Evolutionary conservation across 2,888 invertebrate species (phyloP).

Genomic region (Andricus curvator): DNA sequence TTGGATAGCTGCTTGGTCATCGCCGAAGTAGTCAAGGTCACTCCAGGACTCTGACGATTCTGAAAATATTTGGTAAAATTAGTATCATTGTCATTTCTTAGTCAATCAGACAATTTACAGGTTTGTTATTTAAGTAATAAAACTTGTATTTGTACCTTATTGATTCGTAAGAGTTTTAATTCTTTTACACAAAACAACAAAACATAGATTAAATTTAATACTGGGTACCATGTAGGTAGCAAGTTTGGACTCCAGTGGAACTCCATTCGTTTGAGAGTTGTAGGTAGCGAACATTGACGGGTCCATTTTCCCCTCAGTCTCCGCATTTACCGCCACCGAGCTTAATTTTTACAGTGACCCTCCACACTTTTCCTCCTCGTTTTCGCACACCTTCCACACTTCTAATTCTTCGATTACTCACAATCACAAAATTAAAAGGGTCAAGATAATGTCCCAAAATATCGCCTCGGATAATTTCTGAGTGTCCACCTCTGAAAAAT

Average conservation of each 20-base stretch:
- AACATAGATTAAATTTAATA: slow-evolving; percentile 39
- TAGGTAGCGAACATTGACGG: slow-evolving; percentile 85
- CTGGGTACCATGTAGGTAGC: slow-evolving; percentile 88
- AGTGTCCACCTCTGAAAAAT: background rate
- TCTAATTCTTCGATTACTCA: slow-evolving; percentile 4
- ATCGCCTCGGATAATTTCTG: background rate
- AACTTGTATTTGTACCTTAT: slow-evolving; percentile 46
- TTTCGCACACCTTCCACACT: slow-evolving; percentile 47
- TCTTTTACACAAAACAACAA: slow-evolving; percentile 14
- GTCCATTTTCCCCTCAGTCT: slow-evolving; percentile 82
- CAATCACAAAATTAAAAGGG: background rate
- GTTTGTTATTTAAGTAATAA: slow-evolving; percentile 44
- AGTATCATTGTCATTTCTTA: background rate
- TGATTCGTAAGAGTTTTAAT: slow-evolving; percentile 39
- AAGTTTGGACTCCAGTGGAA: slow-evolving; percentile 91
- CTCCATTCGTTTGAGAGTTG: slow-evolving; percentile 84
- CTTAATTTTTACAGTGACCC: slow-evolving; percentile 26
- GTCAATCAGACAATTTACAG: background rate
- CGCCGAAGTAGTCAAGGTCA: slow-evolving; percentile 66
- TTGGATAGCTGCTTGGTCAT: slow-evolving; percentile 76
- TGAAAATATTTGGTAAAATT: slow-evolving; percentile 55
- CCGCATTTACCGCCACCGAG: slow-evolving; percentile 72
- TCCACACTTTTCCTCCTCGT: slow-evolving; percentile 27
- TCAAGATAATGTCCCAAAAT: background rate
- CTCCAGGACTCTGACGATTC: slow-evolving; percentile 74